These are phyloP conservation scores for Mactromeris polynyma DNA, from an alignment of 2,888 invertebrate genomes.

Conservation along the genomic window DNA sequence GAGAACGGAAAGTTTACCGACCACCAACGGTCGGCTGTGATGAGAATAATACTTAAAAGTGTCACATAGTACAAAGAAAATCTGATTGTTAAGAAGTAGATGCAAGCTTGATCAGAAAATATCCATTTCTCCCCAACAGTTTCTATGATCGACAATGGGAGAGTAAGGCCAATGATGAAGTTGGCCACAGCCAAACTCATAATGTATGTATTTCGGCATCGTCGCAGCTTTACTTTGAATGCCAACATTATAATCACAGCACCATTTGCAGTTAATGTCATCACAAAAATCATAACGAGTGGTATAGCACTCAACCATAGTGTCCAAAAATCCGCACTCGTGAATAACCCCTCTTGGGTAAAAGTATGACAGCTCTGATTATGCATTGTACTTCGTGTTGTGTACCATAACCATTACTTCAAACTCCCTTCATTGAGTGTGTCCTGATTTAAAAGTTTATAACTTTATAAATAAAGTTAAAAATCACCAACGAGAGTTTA, in stretches of 20 bases:
- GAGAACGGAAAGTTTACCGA: conserved; percentile 82
- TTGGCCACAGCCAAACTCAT: conserved; percentile 81
- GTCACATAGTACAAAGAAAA: conserved; percentile 79
- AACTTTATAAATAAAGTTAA: neutral
- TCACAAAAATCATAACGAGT: conserved; percentile 73
- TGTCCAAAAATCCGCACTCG: conserved; percentile 40
- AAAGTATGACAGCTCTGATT: conserved; percentile 49
- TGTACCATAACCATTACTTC: neutral
- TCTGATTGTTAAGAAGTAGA: conserved; percentile 72
- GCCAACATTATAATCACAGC: conserved; percentile 79
- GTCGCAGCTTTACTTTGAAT: conserved; percentile 72
- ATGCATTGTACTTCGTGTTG: conserved; percentile 37
- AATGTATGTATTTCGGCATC: conserved; percentile 82
- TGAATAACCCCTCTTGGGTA: conserved; percentile 23
- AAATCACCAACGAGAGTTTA: too few species aligned
- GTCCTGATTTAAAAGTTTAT: neutral
- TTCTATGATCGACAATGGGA: conserved; percentile 77
- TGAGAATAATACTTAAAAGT: conserved; percentile 80
- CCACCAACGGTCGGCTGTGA: conserved; percentile 82
- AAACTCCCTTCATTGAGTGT: neutral
- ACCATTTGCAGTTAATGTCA: conserved; percentile 78
- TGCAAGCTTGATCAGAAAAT: conserved; percentile 66
- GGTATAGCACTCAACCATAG: conserved; percentile 70
- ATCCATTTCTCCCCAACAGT: conserved; percentile 73
- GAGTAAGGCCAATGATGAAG: conserved; percentile 78